Evolutionary conservation across 2,888 invertebrate species (phyloP), one percentile per base, ranked within the genome.

Genomic region (Microplitis manilae): DNA sequence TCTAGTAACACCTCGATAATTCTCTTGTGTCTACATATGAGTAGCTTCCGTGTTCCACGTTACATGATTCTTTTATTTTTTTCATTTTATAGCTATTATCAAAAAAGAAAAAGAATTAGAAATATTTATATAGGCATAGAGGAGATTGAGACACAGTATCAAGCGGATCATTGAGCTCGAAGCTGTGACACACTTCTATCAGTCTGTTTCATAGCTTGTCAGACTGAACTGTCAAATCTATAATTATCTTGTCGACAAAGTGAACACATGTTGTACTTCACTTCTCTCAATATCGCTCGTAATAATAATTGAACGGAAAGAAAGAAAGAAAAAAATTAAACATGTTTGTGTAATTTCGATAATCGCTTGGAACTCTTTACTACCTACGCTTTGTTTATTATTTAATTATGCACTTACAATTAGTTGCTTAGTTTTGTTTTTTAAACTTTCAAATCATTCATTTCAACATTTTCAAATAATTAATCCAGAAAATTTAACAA

Each of bases 221-320:
- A 38, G 67, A 40, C 40, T 67, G 60, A 2, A 50, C 50, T 76
- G 76, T 76, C 76, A 61, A 76, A 76, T 71, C 71, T 71, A 79
- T 80, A 80, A 81, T 81, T 80, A 79, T 79, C 79, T 73, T 76
- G 77, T 78, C 73, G 68, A 75, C 69, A 75, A 50, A 62, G 70
- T 68, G 74, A 79, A 70, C 74, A 76, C 73, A 75, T 73, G 64
- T 75, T 50, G 39, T 73, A 30, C 59, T 15, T 50, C 72, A 72
- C 65, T 61, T 61, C 61, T 70, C 71, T 73, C 73, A 60, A 79
- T 77, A 79, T 77, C 76, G 50, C 76, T 73, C 6, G 8, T 17
- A 62, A 30, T 20, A 62, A 30, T 20, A 50, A 50, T 50, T 50
- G 4, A 50, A 50, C 13, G 13, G 13, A 50, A 50, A 50, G 8